A percentile compares a stretch with the other conserved stretches of the same genome.
Conservation (phyloP, 2,888 invertebrate genomes). For the Silvanus unidentatus region DNA sequence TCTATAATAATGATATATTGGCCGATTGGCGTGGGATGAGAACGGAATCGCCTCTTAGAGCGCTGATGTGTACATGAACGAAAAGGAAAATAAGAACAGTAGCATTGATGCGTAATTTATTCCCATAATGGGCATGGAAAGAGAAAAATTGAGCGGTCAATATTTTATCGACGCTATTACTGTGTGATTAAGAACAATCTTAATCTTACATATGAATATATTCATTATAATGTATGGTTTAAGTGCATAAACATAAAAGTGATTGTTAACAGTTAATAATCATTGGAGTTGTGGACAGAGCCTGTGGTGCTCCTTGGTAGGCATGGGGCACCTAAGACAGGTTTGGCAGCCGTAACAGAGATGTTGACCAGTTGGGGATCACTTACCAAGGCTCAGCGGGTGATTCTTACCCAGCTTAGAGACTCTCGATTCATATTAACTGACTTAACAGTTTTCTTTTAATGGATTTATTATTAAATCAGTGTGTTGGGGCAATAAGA, state of each 20-base stretch:
- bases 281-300: constrained; percentile 19
- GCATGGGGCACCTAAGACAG: constrained; percentile 16
- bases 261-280: constrained; percentile 24
- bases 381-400: constrained; percentile 30
- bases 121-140: too few species aligned
- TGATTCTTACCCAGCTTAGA: constrained; percentile 14
- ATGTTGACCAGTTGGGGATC: constrained; percentile 31
- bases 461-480: constrained; percentile 3
- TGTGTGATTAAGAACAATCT: too few species aligned
- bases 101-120: too few species aligned
- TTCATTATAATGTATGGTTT: too few species aligned
- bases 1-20: too few species aligned
- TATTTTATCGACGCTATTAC: too few species aligned
- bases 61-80: too few species aligned
- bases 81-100: too few species aligned
- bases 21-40: too few species aligned
- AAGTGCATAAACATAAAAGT: constrained; percentile 6
- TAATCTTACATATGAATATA: too few species aligned
- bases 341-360: constrained; percentile 28
- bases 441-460: constrained; percentile 7
- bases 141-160: too few species aligned
- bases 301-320: constrained; percentile 13
- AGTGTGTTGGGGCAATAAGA: neutral
- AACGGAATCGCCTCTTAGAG: too few species aligned
- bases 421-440: neutral